Conservation (phyloP, 2,888 invertebrate species). For the Orthonychiurus folsomi region DNA sequence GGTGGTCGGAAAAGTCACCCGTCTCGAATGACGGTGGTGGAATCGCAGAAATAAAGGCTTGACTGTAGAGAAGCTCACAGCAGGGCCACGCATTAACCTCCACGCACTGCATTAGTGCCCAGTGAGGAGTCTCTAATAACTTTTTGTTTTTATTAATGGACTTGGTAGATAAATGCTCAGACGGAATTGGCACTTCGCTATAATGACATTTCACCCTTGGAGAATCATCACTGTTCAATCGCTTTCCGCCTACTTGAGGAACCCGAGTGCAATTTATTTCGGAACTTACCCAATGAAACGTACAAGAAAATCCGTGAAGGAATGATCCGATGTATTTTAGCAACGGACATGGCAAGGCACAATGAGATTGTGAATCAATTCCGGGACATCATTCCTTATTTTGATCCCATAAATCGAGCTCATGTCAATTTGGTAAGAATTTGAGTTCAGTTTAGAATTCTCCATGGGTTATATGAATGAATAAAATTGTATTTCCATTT, state of each 20-base stretch:
- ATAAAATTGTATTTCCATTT: not conserved
- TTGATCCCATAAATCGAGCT: slow-evolving; percentile 59
- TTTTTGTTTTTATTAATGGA: not conserved
- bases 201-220: slow-evolving; percentile 75
- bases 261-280: slow-evolving; percentile 70
- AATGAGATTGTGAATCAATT: slow-evolving; percentile 67
- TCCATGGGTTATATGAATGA: not conserved
- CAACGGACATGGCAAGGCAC: slow-evolving; percentile 70
- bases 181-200: slow-evolving; percentile 73
- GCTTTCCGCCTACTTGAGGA: slow-evolving; percentile 70
- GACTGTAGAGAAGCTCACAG: no score
- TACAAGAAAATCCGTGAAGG: slow-evolving; percentile 47
- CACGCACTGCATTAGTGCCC: no score
- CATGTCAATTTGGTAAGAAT: slow-evolving; percentile 62
- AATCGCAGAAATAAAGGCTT: no score
- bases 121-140: not conserved
- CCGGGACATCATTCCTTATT: slow-evolving; percentile 56
- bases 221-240: slow-evolving; percentile 78
- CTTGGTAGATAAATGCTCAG: slow-evolving; percentile 61
- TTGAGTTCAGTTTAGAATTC: not conserved
- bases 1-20: no score
- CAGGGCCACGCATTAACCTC: no score
- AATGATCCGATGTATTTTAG: slow-evolving; percentile 66
- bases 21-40: no score
- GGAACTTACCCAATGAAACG: slow-evolving; percentile 51